Base-by-base conservation (phyloP, 2,797 vertebrate genomes). In the Melanotaenia pygmaea region DNA sequence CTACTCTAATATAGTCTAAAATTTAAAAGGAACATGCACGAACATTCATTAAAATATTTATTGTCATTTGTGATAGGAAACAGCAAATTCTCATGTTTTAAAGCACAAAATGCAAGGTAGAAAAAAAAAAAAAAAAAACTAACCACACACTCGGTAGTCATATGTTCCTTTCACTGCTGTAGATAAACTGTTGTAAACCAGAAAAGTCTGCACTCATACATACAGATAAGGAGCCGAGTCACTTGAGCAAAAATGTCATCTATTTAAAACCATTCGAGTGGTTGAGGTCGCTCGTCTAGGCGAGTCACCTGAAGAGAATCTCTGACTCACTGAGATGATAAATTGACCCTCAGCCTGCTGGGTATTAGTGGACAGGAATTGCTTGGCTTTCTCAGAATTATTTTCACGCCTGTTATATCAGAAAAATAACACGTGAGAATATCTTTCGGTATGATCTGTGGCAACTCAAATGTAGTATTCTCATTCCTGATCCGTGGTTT, bases 341-440 rank as follows among this genome's bases (percentile, higher is more conserved):
- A 88, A 89, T 85, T 86, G 83, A 87, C 86, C 88, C 88, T 88
- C 80, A 85, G 81, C 57, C 47, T 40, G 68, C 24, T 18, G 60
- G 75, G 61, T 74, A 58, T 80, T 65, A 74, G 73, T 26, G 71
- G 72, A 51, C 72, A 74, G 64, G 70, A 80, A 81, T 76, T 72
- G 64, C 80, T 32, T 6, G 13, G 38, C 65, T 83, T 40, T 2
- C 54, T 56, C 59, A 35, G 32, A 82, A 70, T 64, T 54, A 28
- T 65, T 75, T 81, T 73, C 73, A 77, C 67, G 54, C 58, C 60
- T 67, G 61, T 74, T 70, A 61, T 67, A 59, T 75, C 58, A 79
- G 64, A 59, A 71, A 72, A 70, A 65, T 28, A 63, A 67, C 64
- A 72, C 37, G 51, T 14, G n/a, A 37, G 47, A 77, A 67, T 60